These are phyloP conservation scores for Alces alces DNA, from an alignment of 2,113 vertebrate species.

Conservation along the genomic window DNA sequence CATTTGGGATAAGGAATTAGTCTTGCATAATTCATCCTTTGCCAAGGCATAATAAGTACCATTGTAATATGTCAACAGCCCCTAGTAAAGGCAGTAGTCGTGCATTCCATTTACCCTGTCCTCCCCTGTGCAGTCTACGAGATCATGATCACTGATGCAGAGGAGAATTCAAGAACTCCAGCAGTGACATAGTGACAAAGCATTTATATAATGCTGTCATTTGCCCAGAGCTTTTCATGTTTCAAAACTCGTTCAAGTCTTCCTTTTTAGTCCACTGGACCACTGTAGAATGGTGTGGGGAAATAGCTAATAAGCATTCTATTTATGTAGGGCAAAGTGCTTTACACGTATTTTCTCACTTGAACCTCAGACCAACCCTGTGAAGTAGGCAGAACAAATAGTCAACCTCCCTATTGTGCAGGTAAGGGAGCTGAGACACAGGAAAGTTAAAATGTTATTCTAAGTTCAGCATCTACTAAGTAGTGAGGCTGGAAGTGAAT, in stretches of 20 bases:
- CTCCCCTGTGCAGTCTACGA: neutral
- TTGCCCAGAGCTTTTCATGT: neutral
- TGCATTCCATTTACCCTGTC: neutral
- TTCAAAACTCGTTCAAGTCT: neutral
- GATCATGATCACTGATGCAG: neutral
- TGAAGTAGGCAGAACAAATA: neutral
- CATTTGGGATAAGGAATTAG: neutral
- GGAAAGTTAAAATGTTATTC: neutral
- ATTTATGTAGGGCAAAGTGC: neutral
- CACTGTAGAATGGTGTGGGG: neutral
- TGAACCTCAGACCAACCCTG: neutral
- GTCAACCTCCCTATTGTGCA: neutral
- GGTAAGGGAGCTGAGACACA: neutral
- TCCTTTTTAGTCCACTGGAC: neutral
- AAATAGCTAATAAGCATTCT: neutral
- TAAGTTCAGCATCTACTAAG: neutral
- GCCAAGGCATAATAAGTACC: neutral
- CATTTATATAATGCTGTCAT: neutral
- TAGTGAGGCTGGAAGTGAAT: neutral
- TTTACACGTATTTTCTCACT: neutral
- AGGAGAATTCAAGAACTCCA: neutral
- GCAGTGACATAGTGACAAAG: neutral
- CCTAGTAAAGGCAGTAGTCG: neutral
- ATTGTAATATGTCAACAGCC: neutral
- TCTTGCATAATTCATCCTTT: conserved; percentile 10